A percentile compares a stretch with the other conserved stretches of the same genome.
These are phyloP conservation scores for Branchipolynoe longqiensis DNA, from an alignment of 2,888 invertebrate species.

Conservation along the genomic window DNA sequence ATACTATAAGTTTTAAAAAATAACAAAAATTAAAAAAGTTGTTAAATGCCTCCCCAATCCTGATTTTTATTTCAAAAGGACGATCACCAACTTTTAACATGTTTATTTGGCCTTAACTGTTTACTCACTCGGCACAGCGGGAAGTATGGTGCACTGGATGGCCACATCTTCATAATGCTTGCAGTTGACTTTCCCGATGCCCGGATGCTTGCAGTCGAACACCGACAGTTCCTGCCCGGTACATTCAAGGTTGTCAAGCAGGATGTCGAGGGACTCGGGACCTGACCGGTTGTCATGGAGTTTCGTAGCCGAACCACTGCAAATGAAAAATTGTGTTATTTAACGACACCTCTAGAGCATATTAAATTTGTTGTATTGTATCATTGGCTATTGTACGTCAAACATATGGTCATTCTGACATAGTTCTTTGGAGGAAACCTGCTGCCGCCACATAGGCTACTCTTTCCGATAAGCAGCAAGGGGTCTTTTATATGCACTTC, in stretches of 20 bases:
- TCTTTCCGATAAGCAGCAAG: no score
- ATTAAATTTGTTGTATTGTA: no score
- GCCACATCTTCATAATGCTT: constrained; percentile 27
- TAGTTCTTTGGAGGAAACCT: no score
- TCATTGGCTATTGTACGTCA: no score
- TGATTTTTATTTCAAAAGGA: no score
- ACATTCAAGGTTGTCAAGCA: constrained; percentile 42
- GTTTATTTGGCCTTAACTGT: not conserved
- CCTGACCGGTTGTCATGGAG: not conserved
- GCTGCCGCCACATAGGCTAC: no score
- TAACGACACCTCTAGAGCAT: no score
- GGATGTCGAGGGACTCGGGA: not conserved
- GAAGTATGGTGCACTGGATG: constrained; percentile 11
- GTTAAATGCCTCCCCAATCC: no score
- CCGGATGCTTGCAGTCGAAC: not conserved
- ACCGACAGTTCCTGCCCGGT: constrained; percentile 19
- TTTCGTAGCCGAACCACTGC: constrained; percentile 32
- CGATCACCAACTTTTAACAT: no score
- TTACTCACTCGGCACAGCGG: constrained; percentile 29
- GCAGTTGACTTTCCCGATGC: not conserved
- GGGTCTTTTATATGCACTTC: no score
- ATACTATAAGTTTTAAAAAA: not conserved
- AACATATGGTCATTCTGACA: no score
- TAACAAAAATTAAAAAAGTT: not conserved
- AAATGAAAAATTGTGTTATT: no score